Percentiles rank a stretch among this genome's conserved stretches.
Conservation (phyloP, 2,797 vertebrate species). For the Antrozous pallidus region DNA sequence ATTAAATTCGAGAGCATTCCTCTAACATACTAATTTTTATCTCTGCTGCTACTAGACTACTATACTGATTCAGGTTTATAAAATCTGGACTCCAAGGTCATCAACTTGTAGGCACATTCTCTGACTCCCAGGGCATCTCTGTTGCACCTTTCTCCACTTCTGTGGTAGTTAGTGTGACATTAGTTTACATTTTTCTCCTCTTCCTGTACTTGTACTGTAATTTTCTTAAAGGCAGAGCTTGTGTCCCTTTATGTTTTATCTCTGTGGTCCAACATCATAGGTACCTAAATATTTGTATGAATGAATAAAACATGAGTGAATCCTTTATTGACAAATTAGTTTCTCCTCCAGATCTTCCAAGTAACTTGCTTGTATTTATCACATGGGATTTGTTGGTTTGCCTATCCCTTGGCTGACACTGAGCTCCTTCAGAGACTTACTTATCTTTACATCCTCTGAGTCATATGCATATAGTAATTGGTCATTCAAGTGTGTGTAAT, state of each 20-base stretch:
- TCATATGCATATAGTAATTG: background rate
- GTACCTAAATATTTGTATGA: background rate
- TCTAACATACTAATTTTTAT: constrained; percentile 15
- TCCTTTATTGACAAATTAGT: background rate
- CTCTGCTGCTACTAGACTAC: background rate
- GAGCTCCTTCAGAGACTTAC: background rate
- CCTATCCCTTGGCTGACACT: background rate
- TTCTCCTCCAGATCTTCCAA: background rate
- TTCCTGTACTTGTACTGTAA: background rate
- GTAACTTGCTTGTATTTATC: background rate
- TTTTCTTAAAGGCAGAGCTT: background rate
- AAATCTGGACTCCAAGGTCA: background rate
- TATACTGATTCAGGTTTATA: background rate
- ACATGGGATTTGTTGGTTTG: background rate
- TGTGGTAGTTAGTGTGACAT: background rate
- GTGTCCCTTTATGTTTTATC: background rate
- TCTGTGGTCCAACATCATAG: background rate
- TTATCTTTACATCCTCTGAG: background rate
- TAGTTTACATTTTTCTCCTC: background rate
- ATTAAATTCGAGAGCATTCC: background rate
- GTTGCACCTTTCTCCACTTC: background rate
- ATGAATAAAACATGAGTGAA: background rate
- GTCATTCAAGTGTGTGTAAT: background rate
- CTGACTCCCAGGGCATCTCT: background rate
- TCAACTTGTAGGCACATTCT: background rate